Evolutionary conservation across 1,140 invertebrate genomes (phyloP).

Genomic region (Dryas iulia): DNA sequence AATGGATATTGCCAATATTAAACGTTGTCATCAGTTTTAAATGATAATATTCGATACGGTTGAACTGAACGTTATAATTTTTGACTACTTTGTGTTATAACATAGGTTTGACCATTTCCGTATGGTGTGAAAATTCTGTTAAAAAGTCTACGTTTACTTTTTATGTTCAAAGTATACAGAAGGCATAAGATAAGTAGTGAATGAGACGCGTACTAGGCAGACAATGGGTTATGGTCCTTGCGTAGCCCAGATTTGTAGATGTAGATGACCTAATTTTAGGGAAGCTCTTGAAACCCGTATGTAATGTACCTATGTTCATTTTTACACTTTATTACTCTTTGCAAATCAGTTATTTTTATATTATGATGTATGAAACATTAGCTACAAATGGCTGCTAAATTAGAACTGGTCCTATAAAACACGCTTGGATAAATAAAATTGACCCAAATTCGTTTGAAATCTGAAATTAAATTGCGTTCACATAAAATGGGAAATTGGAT

Average conservation of each 20-base stretch:
- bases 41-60: neutral
- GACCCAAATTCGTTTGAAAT: slow-evolving; percentile 14
- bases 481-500: slow-evolving; percentile 51
- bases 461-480: slow-evolving; percentile 64
- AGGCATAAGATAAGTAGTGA: neutral
- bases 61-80: neutral
- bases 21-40: neutral
- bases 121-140: neutral
- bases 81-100: too few species aligned
- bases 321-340: neutral
- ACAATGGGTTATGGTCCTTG: neutral
- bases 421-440: slow-evolving; percentile 1
- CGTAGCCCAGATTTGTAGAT: slow-evolving; percentile 23
- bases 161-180: neutral
- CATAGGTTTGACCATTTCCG: too few species aligned
- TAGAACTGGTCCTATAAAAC: neutral
- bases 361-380: neutral
- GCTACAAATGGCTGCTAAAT: neutral
- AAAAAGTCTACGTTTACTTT: neutral
- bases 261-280: slow-evolving; percentile 23
- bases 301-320: neutral
- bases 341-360: neutral
- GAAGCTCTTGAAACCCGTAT: slow-evolving; percentile 6
- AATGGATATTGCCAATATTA: neutral
- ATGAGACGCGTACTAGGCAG: neutral